Evolutionary conservation across 64 coral and sea anemone species (phyloP), one percentile per base, ranked within the genome.

Genomic region (Anthopleura sola): DNA sequence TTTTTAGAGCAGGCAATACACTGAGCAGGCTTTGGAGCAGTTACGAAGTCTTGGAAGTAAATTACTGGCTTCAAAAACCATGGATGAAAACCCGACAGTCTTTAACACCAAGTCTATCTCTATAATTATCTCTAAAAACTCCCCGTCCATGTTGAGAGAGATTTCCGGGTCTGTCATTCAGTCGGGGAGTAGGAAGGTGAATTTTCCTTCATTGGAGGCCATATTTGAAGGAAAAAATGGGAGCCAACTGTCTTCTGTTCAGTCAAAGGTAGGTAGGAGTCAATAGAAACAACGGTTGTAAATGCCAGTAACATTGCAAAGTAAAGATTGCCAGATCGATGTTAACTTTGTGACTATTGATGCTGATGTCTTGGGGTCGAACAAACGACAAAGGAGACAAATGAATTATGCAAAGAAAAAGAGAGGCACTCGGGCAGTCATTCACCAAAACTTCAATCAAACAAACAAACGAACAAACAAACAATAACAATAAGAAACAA

Each of bases 71-170:
- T 57, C 86, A 15, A 77, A 87, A 79, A 31, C 15, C 10, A 37
- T 87, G 31, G 86, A 77, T 46, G 86, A 87, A 39, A 47, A 87
- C 15, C 86, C 75, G 10, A 87, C 49, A 10, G 37, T 77, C 7
- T 78, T 55, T 20, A 87, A 23, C 26, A 37, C 71, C 6, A 32
- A 57, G 6, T 31, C 86, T 21, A 71, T 87, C 1, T 78, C 46
- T 15, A 23, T 87, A 24, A 87, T 56, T 12, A 56, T 87, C 19
- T 75, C 69, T 19, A 71, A 77, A 12, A 75, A 87, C 23, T 49
- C 69, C 3, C 86, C 86, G 2, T 78, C 86, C 17, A 37, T 56
- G 46, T 39, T 87, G 47, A 48, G 51, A 38, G 11, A 79, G 3
- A 32, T 36, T 32, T 78, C 86, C 15, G 82, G 82, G n/a, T 24